Percentiles rank a stretch among this genome's conserved stretches.
Conservation (phyloP, 1,140 invertebrate species). For the Eufriesea mexicana region DNA sequence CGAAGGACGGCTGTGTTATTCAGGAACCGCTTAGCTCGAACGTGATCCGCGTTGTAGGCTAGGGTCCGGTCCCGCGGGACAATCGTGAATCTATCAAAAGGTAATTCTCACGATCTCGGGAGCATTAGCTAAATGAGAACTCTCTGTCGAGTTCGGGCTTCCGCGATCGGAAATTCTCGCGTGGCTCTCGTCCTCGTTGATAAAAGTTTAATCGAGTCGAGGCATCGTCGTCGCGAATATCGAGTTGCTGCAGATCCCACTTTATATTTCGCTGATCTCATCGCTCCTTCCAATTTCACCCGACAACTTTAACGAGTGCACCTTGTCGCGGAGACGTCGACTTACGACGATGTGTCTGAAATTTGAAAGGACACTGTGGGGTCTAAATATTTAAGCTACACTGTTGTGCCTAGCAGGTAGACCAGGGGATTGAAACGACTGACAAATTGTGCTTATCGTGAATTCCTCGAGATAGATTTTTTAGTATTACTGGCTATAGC, state of each 20-base stretch:
- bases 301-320: not conserved
- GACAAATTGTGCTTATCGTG: too few species aligned
- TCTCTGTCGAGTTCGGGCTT: not conserved
- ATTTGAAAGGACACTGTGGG: not conserved
- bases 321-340: not conserved
- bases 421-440: too few species aligned
- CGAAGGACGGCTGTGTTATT: constrained; percentile 17
- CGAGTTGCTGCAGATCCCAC: constrained; percentile 4
- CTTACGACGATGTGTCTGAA: not conserved
- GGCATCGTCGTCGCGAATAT: constrained; percentile 32
- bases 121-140: constrained; percentile 44
- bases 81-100: constrained; percentile 46
- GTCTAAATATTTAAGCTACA: too few species aligned
- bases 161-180: constrained; percentile 39
- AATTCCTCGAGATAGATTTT: too few species aligned
- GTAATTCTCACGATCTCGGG: constrained; percentile 37
- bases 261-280: not conserved
- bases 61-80: not conserved
- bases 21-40: not conserved
- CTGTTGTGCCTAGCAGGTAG: too few species aligned
- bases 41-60: not conserved
- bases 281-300: too few species aligned
- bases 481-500: too few species aligned
- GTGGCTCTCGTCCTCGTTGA: not conserved
- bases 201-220: constrained; percentile 50